Percentiles rank a stretch among this genome's conserved stretches.
phyloP scores from a whole-genome alignment of 2,797 vertebrate species.

The Vultur gryphus region DNA sequence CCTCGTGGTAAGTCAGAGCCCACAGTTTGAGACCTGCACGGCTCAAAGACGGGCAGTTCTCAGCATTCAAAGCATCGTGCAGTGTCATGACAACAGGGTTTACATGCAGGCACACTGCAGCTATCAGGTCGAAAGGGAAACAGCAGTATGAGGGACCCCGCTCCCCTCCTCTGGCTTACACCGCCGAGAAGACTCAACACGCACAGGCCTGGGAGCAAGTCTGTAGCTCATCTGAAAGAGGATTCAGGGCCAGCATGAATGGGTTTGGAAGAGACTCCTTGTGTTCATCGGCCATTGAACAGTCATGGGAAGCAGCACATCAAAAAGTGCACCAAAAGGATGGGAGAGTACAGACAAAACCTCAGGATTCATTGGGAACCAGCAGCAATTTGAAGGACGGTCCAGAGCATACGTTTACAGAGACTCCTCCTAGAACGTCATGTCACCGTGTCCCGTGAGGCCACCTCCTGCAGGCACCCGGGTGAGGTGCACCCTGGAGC shows the following conservation, averaged over 20 bases:
- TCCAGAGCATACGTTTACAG: neutral
- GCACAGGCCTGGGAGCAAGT: neutral
- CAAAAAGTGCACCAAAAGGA: neutral
- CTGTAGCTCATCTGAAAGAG: neutral
- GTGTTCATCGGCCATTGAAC: rapidly evolving
- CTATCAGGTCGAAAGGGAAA: neutral
- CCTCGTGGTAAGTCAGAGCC: rapidly evolving
- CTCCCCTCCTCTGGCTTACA: neutral
- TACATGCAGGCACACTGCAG: neutral
- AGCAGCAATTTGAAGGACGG: neutral
- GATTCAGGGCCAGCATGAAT: neutral
- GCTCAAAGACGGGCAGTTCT: neutral
- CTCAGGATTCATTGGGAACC: neutral
- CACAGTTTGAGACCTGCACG: neutral
- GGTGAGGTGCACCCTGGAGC: neutral
- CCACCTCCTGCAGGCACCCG: neutral
- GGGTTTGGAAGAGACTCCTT: neutral
- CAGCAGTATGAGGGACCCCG: rapidly evolving
- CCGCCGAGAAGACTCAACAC: neutral
- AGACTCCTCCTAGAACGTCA: rapidly evolving
- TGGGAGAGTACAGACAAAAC: neutral
- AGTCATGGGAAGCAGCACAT: neutral
- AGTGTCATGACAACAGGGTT: neutral
- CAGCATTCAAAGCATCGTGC: neutral
- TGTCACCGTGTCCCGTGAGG: neutral